Percentiles rank a stretch among this genome's conserved stretches.
Evolutionary conservation across 2,888 invertebrate genomes (phyloP).

Genomic region (Leptinotarsa rubiginosa): DNA sequence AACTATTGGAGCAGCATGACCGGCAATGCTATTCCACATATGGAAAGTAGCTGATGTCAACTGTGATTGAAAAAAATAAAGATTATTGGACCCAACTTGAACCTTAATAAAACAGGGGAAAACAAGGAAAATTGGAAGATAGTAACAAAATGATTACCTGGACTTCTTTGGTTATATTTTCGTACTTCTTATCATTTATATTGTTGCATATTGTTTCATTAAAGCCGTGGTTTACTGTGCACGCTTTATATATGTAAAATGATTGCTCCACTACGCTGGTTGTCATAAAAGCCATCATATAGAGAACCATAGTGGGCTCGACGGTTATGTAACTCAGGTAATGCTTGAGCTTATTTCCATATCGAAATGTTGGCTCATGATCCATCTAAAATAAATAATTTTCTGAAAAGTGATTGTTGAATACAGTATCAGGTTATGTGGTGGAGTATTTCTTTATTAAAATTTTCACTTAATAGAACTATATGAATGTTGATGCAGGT

Average conservation of each 20-base stretch:
- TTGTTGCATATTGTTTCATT: constrained; percentile 76
- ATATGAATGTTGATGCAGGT: too few relatives aligned
- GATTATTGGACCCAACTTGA: too few relatives aligned
- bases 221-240: constrained; percentile 79
- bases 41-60: constrained; percentile 80
- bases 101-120: too few relatives aligned
- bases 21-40: constrained; percentile 82
- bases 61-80: constrained; percentile 63
- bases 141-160: constrained; percentile 69
- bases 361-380: constrained; percentile 28
- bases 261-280: constrained; percentile 85
- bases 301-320: constrained; percentile 88
- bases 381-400: constrained; percentile 46
- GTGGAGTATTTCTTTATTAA: background rate
- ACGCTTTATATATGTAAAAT: constrained; percentile 82
- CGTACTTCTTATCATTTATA: constrained; percentile 69
- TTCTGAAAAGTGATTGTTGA: background rate
- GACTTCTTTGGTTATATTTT: constrained; percentile 74
- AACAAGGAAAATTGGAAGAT: too few relatives aligned
- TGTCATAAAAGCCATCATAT: constrained; percentile 88
- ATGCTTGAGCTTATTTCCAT: constrained; percentile 39
- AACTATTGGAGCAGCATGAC: constrained; percentile 79
- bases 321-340: constrained; percentile 73
- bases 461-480: too few relatives aligned
- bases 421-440: background rate